A percentile compares a stretch with the other conserved stretches of the same genome.
phyloP scores from a whole-genome alignment of 2,113 vertebrate genomes.

The Struthio camelus region DNA sequence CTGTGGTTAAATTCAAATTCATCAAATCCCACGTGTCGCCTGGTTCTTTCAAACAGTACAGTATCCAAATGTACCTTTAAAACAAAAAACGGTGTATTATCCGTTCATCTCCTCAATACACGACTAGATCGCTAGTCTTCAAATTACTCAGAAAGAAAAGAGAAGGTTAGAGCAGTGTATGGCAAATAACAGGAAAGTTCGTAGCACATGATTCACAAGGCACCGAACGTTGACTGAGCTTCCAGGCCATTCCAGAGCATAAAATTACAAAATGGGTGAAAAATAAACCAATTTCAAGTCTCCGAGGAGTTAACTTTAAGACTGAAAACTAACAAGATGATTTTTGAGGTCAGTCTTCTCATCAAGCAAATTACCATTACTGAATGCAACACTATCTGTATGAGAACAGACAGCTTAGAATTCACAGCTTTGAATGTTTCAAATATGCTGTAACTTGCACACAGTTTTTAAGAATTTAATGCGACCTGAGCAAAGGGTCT shows the following conservation, averaged over 20 bases:
- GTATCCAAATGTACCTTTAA: not conserved
- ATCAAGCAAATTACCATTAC: not conserved
- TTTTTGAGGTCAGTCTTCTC: not conserved
- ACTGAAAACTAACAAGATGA: not conserved
- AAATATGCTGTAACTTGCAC: not conserved
- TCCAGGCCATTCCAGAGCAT: not conserved
- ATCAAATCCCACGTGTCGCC: not conserved
- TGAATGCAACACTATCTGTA: not conserved
- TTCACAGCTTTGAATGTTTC: not conserved
- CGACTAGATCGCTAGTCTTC: not conserved
- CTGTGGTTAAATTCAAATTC: not conserved
- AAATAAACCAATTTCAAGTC: not conserved
- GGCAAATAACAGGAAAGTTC: not conserved
- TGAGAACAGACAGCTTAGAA: not conserved
- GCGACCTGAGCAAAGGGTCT: not conserved
- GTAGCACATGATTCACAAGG: not conserved
- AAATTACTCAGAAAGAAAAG: not conserved
- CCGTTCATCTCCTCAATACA: not conserved
- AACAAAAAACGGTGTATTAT: not conserved
- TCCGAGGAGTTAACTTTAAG: not conserved
- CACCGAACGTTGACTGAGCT: not conserved
- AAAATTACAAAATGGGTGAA: not conserved
- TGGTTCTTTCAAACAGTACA: not conserved
- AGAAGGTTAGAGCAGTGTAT: not conserved
- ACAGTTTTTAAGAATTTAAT: not conserved